A percentile compares a stretch with the other conserved stretches of the same genome.
Evolutionary conservation across 53 echinoderm and acorn worm species (phyloP).

Genomic region (Echinometra lucunter): DNA sequence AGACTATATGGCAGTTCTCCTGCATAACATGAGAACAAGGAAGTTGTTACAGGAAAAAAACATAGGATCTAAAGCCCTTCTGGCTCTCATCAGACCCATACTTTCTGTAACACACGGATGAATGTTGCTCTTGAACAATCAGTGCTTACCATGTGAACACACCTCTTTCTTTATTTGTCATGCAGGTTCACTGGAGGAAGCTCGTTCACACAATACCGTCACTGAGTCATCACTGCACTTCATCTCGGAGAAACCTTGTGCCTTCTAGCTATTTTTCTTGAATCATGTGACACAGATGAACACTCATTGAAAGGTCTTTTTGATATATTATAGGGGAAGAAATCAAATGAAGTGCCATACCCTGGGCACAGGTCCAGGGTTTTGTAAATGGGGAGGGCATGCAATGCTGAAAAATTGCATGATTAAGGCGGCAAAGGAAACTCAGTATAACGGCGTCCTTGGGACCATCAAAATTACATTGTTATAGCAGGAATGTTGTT

Average conservation of each 20-base stretch:
- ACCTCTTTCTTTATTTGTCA: background rate
- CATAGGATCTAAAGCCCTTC: too few species aligned
- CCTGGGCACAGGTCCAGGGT: too few species aligned
- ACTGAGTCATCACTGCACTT: slow-evolving; percentile 21
- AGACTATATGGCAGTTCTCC: background rate
- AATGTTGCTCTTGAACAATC: background rate
- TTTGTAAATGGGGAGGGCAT: too few species aligned
- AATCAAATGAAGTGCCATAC: background rate
- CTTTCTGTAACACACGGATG: background rate
- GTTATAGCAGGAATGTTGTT: too few species aligned
- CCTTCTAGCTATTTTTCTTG: slow-evolving; percentile 32
- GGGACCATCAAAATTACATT: too few species aligned
- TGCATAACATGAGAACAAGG: too few species aligned
- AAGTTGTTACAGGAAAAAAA: too few species aligned
- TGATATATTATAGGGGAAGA: background rate
- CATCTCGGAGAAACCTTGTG: background rate
- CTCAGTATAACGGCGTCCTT: too few species aligned
- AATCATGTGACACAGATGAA: slow-evolving; percentile 3
- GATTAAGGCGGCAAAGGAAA: too few species aligned
- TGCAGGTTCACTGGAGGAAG: slow-evolving; percentile 53
- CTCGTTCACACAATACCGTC: slow-evolving; percentile 47
- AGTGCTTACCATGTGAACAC: background rate
- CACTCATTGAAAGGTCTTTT: background rate
- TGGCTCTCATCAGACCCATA: background rate
- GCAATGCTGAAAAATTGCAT: too few species aligned